Conservation (phyloP, 2,888 invertebrate genomes). For the Phalangium opilio region DNA sequence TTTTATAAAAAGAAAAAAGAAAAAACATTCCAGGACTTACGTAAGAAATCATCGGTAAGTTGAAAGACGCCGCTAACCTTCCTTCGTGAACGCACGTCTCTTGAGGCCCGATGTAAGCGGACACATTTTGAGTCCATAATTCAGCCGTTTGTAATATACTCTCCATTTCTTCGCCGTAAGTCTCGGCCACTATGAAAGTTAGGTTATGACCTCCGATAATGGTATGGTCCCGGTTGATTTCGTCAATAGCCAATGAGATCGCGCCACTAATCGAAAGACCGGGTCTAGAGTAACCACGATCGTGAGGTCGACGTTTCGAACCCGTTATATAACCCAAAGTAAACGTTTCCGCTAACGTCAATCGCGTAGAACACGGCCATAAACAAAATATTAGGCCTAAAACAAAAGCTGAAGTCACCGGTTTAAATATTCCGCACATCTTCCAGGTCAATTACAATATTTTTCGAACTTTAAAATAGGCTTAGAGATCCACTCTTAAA, state of each 20-base stretch:
- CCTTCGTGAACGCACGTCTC: constrained; percentile 87
- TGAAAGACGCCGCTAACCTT: constrained; percentile 80
- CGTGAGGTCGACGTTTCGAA: constrained; percentile 57
- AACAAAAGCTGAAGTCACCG: background rate
- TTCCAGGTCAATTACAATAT: too few relatives aligned
- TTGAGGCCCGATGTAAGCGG: constrained; percentile 76
- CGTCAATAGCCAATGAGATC: constrained; percentile 67
- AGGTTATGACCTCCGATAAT: constrained; percentile 49
- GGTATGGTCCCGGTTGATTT: constrained; percentile 40
- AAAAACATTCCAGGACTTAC: constrained; percentile 55
- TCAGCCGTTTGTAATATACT: constrained; percentile 73
- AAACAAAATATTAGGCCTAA: too few relatives aligned
- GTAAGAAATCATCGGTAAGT: constrained; percentile 89
- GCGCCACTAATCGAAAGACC: constrained; percentile 57
- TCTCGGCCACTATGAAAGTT: constrained; percentile 70
- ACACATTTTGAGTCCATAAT: constrained; percentile 65
- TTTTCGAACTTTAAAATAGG: too few relatives aligned
- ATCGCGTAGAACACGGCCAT: too few relatives aligned
- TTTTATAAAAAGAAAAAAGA: too few relatives aligned
- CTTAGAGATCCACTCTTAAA: too few relatives aligned
- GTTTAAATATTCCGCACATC: too few relatives aligned
- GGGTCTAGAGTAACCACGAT: constrained; percentile 56
- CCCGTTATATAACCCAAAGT: constrained; percentile 72
- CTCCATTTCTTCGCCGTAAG: constrained; percentile 70
- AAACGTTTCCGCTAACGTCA: constrained; percentile 35